Base-by-base conservation (phyloP, 2,797 vertebrate genomes). In the Capromys pilorides region DNA sequence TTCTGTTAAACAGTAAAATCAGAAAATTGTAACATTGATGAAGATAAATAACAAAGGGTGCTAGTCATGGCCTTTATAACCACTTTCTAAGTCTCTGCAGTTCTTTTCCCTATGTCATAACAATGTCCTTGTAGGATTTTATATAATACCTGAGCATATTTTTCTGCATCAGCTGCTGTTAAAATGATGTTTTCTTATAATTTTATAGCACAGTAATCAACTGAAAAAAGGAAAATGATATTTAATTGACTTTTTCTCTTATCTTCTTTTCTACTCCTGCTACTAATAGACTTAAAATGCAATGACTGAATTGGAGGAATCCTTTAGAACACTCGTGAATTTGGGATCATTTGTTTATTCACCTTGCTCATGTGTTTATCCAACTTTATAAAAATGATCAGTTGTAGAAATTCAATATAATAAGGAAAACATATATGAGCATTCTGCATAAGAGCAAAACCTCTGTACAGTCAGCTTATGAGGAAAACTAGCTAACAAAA, bases 1-100 rank as follows among this genome's bases (percentile, higher is more conserved):
- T 97, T 64, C 62, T 59, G 24, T 93, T 81, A 86, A 88, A 94
- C 84, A 91, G 54, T 88, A 36, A 83, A 94, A 90, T 90, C 31
- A 88, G 83, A 95, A 89, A 91, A 83, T 39, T 22, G 12, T 51
- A n/a, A 39, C 22, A 90, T 82, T 66, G 22, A 10, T 86, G 66
- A 88, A 86, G 36, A 81, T 85, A 36, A 87, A 28, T n/a, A 41
- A n/a, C 24, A 71, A 21, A 45, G 18, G 28, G 10, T 31, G 3
- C 45, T 62, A 59, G 26, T 33, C 66, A 77, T 61, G 90, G 51
- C 2, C 22, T 82, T 61, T 39, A 45, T 0, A 73, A 33, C 21
- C 7, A 51, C 83, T 86, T 73, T 6, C 61, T n/a, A 33, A 45
- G 85, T 75, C 67, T 94, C 64, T 36, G 9, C 33, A 26, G 2